A percentile compares a stretch with the other conserved stretches of the same genome.
phyloP scores from a whole-genome alignment of 2,888 invertebrate genomes.

The Odontocerum albicorne region DNA sequence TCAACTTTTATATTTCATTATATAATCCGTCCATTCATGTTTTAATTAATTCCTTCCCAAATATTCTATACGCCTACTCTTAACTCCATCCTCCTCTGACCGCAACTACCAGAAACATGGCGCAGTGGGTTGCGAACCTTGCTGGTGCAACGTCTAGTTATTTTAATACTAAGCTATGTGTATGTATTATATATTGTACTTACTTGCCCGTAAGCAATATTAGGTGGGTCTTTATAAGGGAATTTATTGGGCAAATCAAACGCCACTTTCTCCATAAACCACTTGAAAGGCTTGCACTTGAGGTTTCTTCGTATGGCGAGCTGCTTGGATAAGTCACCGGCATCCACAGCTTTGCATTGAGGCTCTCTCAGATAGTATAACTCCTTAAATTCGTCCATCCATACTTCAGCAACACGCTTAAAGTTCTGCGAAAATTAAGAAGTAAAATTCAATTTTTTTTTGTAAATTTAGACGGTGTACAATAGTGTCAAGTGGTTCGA shows the following conservation, averaged over 20 bases:
- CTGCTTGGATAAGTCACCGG: conserved; percentile 82
- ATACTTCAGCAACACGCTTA: conserved; percentile 90
- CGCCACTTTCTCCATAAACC: conserved; percentile 93
- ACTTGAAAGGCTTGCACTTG: conserved; percentile 88
- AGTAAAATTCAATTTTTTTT: conserved; percentile 61
- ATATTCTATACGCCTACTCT: no score
- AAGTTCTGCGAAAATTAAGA: conserved; percentile 82
- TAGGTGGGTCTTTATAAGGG: conserved; percentile 83
- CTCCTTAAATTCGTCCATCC: conserved; percentile 98
- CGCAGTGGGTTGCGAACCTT: no score
- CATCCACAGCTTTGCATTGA: conserved; percentile 69
- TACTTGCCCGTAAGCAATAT: conserved; percentile 79
- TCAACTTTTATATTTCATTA: no score
- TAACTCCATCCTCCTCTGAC: no score
- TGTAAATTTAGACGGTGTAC: no score
- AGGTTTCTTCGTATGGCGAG: conserved; percentile 70
- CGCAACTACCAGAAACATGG: no score
- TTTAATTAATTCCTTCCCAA: no score
- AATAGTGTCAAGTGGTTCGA: no score
- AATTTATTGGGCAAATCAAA: conserved; percentile 86
- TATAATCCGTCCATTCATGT: no score
- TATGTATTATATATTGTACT: no score
- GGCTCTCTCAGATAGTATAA: conserved; percentile 79
- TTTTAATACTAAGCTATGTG: no score
- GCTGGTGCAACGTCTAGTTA: no score